Base-by-base conservation (phyloP, 2,113 vertebrate species). In the Odocoileus virginianus region DNA sequence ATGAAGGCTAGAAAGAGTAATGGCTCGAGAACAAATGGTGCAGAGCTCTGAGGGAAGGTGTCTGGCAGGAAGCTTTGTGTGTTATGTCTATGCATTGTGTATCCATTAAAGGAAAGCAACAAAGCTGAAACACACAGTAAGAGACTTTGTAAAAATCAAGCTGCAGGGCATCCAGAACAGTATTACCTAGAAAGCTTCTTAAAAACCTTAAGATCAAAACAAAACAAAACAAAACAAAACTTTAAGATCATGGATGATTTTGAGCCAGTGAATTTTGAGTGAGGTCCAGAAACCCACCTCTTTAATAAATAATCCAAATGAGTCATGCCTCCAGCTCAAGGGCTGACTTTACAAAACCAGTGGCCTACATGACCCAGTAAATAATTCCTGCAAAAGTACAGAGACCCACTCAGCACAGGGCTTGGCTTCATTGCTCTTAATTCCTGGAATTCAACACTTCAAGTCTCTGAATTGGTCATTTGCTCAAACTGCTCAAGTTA, bases 381-480 rank as follows among this genome's bases (percentile, higher is more conserved):
- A 98, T 97, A 97, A 91, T 57, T 64, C 47, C 78, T 67, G 71
- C 82, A 88, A 97, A 96, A 94, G 40, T n/a, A 55, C 25, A 87
- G 78, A 88, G 81, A 81, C 27, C 28, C 30, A 30, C 27, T 71
- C 60, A 15, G 67, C 89, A 60, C 67, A 64, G 0, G 0, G 89
- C 87, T 95, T 95, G 40, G 64, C 95, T 96, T 95, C 97, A 96
- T 71, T 97, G 87, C 58, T 64, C 57, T 33, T 95, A 74, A 97
- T 79, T 74, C 67, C 19, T 97, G 58, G 45, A 95, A 97, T 82
- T 91, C 47, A 95, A 85, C 71, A 98, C 84, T 98, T 58, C 58
- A 78, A 54, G 64, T 47, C 79, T 97, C 54, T 82, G 96, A 97
- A 95, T 95, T 94, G 95, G 97, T 95, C 40, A 98, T 98, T 98